Evolutionary conservation across 2,113 vertebrate species (phyloP).

Genomic region (Sinocyclocheilus grahami): DNA sequence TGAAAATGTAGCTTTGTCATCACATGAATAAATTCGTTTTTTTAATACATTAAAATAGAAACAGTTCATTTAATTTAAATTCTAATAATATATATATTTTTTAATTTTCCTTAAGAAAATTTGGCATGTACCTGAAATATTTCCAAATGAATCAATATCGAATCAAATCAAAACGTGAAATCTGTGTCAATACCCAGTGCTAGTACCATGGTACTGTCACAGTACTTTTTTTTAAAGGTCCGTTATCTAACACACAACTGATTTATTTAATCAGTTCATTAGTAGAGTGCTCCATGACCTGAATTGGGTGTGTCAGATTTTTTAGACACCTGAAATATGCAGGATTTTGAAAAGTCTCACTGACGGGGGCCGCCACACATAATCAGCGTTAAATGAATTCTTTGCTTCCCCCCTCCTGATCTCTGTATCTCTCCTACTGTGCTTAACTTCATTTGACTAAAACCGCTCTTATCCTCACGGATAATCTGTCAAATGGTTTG

Average conservation of each 20-base stretch:
- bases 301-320: slow-evolving; percentile 17
- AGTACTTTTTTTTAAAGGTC: neutral
- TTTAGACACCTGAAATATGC: slow-evolving; percentile 16
- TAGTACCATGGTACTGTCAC: too few relatives aligned
- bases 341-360: slow-evolving; percentile 13
- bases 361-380: neutral
- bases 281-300: slow-evolving; percentile 14
- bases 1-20: too few relatives aligned
- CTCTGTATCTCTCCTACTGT: slow-evolving; percentile 41
- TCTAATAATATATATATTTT: too few relatives aligned
- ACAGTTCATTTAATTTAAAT: too few relatives aligned
- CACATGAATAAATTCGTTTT: too few relatives aligned
- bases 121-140: neutral
- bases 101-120: neutral
- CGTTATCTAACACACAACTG: neutral
- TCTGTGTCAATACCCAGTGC: neutral
- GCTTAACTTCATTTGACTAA: slow-evolving; percentile 62
- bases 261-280: neutral
- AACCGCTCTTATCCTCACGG: slow-evolving; percentile 56
- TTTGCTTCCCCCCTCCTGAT: neutral
- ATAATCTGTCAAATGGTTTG: slow-evolving; percentile 63
- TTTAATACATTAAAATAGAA: too few relatives aligned
- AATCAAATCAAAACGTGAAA: neutral
- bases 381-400: neutral
- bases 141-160: neutral